Evolutionary conservation across 2,113 vertebrate species (phyloP).

Genomic region (Drymodes brunneopygia): DNA sequence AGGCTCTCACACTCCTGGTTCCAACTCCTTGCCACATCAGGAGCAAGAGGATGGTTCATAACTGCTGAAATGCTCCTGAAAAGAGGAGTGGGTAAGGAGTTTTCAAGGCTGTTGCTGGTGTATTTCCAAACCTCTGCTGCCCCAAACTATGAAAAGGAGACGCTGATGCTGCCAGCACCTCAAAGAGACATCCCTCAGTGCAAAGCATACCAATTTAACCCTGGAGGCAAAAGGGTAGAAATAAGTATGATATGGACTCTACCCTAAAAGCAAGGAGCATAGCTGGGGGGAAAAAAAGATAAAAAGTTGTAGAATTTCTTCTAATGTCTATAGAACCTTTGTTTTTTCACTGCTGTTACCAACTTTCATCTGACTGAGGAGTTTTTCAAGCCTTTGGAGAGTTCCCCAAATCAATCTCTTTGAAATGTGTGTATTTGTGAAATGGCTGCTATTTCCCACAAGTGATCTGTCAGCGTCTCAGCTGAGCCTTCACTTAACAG

Average conservation of each 20-base stretch:
- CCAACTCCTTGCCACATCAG: not conserved
- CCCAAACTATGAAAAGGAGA: not conserved
- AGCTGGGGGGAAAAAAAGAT: fast-evolving
- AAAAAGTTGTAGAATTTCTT: not conserved
- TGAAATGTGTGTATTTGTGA: conserved; percentile 1
- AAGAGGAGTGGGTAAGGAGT: not conserved
- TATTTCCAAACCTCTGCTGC: not conserved
- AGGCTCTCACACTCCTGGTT: not conserved
- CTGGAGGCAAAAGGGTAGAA: not conserved
- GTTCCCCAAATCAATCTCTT: not conserved
- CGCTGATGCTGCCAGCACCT: not conserved
- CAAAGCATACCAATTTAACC: not conserved
- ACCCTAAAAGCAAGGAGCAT: not conserved
- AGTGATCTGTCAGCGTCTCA: not conserved
- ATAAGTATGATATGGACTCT: not conserved
- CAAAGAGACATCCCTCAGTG: not conserved
- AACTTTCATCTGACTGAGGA: not conserved
- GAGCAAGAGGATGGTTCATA: not conserved
- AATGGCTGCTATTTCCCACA: not conserved
- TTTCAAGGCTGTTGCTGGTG: not conserved
- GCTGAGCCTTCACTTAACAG: not conserved
- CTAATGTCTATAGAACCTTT: not conserved
- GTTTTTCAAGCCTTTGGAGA: not conserved
- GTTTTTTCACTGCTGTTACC: not conserved
- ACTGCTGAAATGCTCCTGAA: not conserved